These are phyloP conservation scores for Sebastes hubbsi DNA, from an alignment of 2,797 vertebrate genomes.

Conservation along the genomic window DNA sequence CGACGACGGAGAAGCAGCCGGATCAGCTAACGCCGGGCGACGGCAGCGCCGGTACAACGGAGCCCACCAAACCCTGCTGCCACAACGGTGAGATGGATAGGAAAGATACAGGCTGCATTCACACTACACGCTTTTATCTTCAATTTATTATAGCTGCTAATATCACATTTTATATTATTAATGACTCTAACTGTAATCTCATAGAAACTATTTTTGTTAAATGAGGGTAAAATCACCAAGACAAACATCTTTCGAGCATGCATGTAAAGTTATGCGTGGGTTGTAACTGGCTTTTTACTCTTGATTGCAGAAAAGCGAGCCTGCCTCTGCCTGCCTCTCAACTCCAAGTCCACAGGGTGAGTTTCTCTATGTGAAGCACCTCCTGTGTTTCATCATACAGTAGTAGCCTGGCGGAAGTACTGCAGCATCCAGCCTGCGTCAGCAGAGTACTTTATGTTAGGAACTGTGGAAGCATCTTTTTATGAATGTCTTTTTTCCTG, in stretches of 20 bases:
- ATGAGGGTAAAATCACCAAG: neutral
- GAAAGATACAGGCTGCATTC: neutral
- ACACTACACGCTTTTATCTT: neutral
- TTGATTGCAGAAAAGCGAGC: constrained; percentile 82
- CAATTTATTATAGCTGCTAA: neutral
- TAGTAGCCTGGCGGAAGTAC: neutral
- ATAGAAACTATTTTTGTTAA: too few relatives aligned
- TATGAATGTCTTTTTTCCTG: neutral
- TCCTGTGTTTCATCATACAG: neutral
- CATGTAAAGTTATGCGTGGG: neutral
- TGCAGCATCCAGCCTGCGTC: neutral
- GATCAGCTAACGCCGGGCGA: constrained; percentile 4
- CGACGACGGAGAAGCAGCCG: constrained; percentile 30
- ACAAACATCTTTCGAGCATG: neutral
- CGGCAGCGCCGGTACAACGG: neutral
- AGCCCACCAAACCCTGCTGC: constrained; percentile 61
- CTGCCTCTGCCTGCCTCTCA: constrained; percentile 85
- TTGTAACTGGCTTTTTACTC: constrained; percentile 36
- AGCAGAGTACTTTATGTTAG: neutral
- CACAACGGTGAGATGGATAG: constrained; percentile 67
- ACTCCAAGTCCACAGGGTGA: constrained; percentile 82
- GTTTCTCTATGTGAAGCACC: constrained; percentile 28
- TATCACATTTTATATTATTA: neutral
- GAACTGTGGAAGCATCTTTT: neutral
- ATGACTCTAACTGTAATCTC: neutral